Conservation (phyloP, 2,888 invertebrate species). For the Octodonta nipae region DNA sequence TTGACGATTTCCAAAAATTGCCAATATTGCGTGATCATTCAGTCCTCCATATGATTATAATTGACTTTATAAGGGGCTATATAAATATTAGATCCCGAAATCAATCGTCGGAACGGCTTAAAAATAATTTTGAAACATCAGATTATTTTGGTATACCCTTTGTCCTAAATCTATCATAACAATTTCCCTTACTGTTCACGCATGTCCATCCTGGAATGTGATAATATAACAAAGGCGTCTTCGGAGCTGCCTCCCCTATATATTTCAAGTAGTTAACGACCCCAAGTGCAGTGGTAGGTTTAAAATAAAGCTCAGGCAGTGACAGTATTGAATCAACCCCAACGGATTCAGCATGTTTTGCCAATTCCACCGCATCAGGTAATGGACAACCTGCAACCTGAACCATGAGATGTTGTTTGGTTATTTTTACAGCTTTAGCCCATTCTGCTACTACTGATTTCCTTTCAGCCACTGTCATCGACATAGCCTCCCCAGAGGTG, state of each 20-base stretch:
- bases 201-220: conserved; percentile 64
- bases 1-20: too few relatives aligned
- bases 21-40: too few relatives aligned
- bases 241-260: conserved; percentile 35
- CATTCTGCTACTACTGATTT: conserved; percentile 53
- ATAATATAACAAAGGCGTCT: conserved; percentile 68
- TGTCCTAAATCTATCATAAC: not conserved
- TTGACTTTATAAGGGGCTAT: too few relatives aligned
- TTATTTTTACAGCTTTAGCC: conserved; percentile 41
- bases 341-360: conserved; percentile 51
- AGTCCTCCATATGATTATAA: too few relatives aligned
- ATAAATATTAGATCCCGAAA: too few relatives aligned
- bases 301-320: conserved; percentile 65
- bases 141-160: not conserved
- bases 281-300: conserved; percentile 46
- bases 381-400: conserved; percentile 60
- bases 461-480: conserved; percentile 52
- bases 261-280: conserved; percentile 52
- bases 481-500: conserved; percentile 64
- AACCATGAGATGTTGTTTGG: conserved; percentile 49
- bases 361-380: conserved; percentile 54
- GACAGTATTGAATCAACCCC: conserved; percentile 58
- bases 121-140: too few relatives aligned
- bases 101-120: too few relatives aligned
- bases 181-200: conserved; percentile 50